phyloP scores from a whole-genome alignment of 2,797 vertebrate genomes.

The Mionectes olivaceus region DNA sequence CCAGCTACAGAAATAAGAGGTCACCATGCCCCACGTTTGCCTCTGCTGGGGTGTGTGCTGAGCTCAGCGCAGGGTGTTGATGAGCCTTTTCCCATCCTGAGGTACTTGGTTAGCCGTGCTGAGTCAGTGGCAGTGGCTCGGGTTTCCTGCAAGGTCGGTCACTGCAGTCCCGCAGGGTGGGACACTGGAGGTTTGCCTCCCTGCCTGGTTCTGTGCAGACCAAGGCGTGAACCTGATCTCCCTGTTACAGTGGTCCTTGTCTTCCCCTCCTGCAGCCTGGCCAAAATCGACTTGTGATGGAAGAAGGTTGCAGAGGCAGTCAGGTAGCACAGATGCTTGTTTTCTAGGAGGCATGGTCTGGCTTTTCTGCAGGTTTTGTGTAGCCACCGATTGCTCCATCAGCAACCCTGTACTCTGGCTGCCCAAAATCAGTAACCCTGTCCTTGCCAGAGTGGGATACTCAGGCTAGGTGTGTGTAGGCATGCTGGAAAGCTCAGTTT shows the following conservation, averaged over 20 bases:
- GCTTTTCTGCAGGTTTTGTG: background rate
- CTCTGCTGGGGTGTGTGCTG: background rate
- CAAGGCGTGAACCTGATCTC: background rate
- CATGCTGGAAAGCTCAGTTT: background rate
- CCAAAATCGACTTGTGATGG: background rate
- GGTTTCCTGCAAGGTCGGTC: background rate
- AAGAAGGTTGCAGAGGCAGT: background rate
- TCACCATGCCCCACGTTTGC: background rate
- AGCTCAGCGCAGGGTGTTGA: background rate
- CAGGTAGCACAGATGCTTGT: background rate
- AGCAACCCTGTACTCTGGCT: background rate
- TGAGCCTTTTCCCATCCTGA: background rate
- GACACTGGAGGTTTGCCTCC: background rate
- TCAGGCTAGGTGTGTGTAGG: background rate
- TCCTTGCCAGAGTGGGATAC: background rate
- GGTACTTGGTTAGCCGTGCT: background rate
- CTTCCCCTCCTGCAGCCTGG: background rate
- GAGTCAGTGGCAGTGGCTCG: constrained; percentile 12
- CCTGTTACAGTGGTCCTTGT: rapidly evolving
- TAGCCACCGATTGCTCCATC: background rate
- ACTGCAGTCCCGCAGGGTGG: background rate
- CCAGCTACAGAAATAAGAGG: background rate
- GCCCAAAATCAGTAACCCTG: background rate
- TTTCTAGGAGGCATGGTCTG: background rate
- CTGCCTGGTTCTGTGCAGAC: background rate